Evolutionary conservation across 2,797 vertebrate species (phyloP).

Genomic region (Myotis myotis): DNA sequence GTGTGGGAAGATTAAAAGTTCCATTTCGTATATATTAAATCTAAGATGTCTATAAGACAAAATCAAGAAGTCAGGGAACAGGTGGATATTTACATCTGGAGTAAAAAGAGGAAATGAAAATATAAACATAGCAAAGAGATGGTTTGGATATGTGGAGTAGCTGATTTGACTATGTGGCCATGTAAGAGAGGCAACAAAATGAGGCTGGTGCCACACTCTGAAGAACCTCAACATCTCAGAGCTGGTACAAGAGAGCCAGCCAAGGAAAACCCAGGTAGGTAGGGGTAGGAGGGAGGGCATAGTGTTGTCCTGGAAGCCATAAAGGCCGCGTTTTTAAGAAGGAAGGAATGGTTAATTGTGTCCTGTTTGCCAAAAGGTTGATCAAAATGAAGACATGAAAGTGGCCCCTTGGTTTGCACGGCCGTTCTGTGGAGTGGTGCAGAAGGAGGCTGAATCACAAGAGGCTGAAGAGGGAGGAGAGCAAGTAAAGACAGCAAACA

Average conservation of each 20-base stretch:
- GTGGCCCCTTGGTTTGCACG: not conserved
- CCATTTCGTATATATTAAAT: not conserved
- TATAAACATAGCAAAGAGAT: not conserved
- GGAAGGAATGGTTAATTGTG: not conserved
- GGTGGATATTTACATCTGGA: not conserved
- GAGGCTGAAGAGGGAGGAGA: not conserved
- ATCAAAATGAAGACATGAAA: conserved; percentile 5
- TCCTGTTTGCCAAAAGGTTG: conserved; percentile 1
- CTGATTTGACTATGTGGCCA: not conserved
- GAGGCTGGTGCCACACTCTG: not conserved
- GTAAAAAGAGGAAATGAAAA: not conserved
- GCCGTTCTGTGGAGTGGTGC: not conserved
- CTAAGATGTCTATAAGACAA: not conserved
- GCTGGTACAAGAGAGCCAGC: not conserved
- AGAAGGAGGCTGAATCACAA: not conserved
- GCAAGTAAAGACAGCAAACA: fast-evolving
- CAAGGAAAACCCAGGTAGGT: not conserved
- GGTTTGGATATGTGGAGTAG: not conserved
- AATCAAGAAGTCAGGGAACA: not conserved
- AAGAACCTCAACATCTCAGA: no score
- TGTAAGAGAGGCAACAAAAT: not conserved
- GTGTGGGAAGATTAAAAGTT: not conserved
- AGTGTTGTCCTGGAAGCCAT: not conserved
- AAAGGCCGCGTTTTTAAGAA: not conserved
- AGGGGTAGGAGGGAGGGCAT: not conserved